phyloP scores from a whole-genome alignment of 2,113 vertebrate species.

The Spermophilus dauricus region DNA sequence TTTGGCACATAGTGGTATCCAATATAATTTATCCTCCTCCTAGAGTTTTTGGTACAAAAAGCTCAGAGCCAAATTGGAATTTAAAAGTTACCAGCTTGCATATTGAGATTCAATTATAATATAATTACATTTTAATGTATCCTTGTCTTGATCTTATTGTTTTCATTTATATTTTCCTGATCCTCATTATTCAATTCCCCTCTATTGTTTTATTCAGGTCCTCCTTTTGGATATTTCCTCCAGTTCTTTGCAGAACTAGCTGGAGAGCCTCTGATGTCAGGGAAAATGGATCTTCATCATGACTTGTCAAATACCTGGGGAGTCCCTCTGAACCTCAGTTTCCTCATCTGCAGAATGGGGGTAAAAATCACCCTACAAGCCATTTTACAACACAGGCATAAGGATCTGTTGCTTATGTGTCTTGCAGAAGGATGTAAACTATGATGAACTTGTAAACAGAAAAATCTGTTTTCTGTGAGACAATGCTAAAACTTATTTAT shows the following conservation, averaged over 20 bases:
- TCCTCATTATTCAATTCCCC: not conserved
- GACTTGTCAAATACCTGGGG: not conserved
- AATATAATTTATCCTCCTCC: not conserved
- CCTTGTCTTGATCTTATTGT: slow-evolving; percentile 1
- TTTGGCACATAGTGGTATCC: not conserved
- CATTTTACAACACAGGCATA: not conserved
- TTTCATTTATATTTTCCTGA: slow-evolving; percentile 26
- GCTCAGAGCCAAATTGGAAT: not conserved
- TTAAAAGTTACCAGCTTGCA: not conserved
- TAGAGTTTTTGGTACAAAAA: slow-evolving; percentile 39
- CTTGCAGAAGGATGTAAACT: slow-evolving; percentile 28
- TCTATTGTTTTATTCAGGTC: not conserved
- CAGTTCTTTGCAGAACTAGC: not conserved
- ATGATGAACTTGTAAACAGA: not conserved
- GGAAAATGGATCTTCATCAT: not conserved
- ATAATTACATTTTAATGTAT: slow-evolving; percentile 16
- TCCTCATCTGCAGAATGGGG: not conserved
- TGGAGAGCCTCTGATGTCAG: not conserved
- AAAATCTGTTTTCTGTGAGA: not conserved
- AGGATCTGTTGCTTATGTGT: not conserved
- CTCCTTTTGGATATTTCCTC: not conserved
- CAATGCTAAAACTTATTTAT: not conserved
- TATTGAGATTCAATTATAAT: slow-evolving; percentile 29
- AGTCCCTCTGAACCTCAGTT: not conserved
- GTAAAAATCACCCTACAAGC: not conserved